Base-by-base conservation (phyloP, 1,140 invertebrate species). In the Drosophila mayri region DNA sequence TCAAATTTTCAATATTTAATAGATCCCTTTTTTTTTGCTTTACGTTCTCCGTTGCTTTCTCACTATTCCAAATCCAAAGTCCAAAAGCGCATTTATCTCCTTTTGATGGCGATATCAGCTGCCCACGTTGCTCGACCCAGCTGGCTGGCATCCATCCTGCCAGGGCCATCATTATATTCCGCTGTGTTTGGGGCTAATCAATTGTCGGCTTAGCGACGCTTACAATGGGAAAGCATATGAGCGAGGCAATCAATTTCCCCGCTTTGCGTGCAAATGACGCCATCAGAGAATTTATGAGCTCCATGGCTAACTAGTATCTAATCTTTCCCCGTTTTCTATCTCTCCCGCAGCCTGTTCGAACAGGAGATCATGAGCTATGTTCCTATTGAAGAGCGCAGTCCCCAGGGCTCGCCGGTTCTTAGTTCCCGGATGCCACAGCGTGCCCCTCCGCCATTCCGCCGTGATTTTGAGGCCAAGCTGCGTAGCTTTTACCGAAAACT, bases 291-390 rank as follows among this genome's bases (percentile, higher is more conserved):
- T 73, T 78, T 77, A 76, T 76, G 55, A 47, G 46, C n/a, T 37
- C 18, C 66, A 71, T 22, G 52, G 52, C 5, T 38, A 55, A 55
- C 54, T 41, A 20, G 57, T 68, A 44, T 41, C 38, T 52, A 28
- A 59, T 28, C 46, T 50, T 14, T 11, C 14, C 14, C 20, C 3
- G 6, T 25, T 63, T 25, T 63, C 22, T n/a, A 16, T 35, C 32
- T 37, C 20, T 20, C 32, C 30, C 95, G 37, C 94, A 98, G 98
- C 94, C 95, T 99, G 81, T 99, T 99, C 94, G 98, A 99, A 93
- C 97, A 99, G 95, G 98, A 99, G 94, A 99, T 99, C 88, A 99
- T 99, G 98, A 98, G 97, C 61, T 99, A 98, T 93, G 97, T 99
- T 87, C 98, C 98, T 72, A 96, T 96, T 61, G 95, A 94, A 80